Percentiles rank a stretch among this genome's conserved stretches.
Evolutionary conservation across 2,888 invertebrate genomes (phyloP).

Genomic region (Diarsia dahlii): DNA sequence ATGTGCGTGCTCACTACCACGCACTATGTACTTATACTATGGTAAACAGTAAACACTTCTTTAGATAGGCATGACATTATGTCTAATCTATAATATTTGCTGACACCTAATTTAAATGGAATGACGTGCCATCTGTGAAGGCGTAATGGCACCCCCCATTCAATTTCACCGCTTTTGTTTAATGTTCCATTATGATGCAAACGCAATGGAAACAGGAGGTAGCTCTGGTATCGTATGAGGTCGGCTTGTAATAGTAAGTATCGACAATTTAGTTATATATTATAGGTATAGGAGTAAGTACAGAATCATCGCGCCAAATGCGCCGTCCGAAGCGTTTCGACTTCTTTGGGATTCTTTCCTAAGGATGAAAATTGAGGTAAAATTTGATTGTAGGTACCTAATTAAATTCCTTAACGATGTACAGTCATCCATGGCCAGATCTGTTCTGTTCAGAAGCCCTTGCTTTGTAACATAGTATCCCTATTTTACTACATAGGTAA

Average conservation of each 20-base stretch:
- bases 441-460: constrained; percentile 19
- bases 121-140: constrained; percentile 17
- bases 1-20: constrained; percentile 4
- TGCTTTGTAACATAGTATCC: background rate
- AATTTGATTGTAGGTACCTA: background rate
- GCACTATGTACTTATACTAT: background rate
- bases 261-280: background rate
- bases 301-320: background rate
- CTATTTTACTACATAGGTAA: constrained; percentile 12
- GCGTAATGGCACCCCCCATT: constrained; percentile 17
- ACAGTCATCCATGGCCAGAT: background rate
- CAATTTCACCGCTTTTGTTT: constrained; percentile 25
- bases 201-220: background rate
- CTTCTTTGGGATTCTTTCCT: background rate
- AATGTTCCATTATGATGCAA: constrained; percentile 26
- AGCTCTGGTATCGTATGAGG: constrained; percentile 10
- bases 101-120: constrained; percentile 23
- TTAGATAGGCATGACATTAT: constrained; percentile 23
- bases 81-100: constrained; percentile 32
- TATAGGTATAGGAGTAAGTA: background rate
- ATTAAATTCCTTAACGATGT: background rate
- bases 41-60: constrained; percentile 36
- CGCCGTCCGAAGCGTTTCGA: background rate
- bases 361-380: background rate
- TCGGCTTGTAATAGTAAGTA: background rate